Percentiles rank a stretch among this genome's conserved stretches.
These are phyloP conservation scores for Mongoloraphidia duomilia DNA, from an alignment of 2,888 invertebrate species.

Conservation along the genomic window DNA sequence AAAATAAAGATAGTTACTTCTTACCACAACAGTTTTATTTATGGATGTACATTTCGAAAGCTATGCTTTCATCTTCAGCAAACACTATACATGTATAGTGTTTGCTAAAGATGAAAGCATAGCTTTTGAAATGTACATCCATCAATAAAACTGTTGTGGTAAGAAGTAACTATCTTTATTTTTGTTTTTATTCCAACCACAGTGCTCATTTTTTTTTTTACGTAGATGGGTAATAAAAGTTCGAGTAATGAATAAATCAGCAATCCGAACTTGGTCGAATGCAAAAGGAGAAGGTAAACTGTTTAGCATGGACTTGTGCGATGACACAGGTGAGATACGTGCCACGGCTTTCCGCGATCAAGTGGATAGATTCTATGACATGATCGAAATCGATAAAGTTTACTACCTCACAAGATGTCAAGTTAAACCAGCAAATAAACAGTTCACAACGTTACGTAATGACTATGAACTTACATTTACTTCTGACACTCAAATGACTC, in stretches of 20 bases:
- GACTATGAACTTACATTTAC: constrained; percentile 93
- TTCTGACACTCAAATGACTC: constrained; percentile 47
- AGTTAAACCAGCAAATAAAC: constrained; percentile 89
- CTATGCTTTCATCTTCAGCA: too few relatives aligned
- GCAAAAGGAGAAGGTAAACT: constrained; percentile 85
- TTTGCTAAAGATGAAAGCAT: too few relatives aligned
- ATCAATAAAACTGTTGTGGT: too few relatives aligned
- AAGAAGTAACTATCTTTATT: too few relatives aligned
- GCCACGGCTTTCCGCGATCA: constrained; percentile 80
- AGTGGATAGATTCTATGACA: constrained; percentile 78
- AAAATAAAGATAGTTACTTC: too few relatives aligned
- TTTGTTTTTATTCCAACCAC: too few relatives aligned
- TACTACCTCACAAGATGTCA: constrained; percentile 75
- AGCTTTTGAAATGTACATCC: too few relatives aligned
- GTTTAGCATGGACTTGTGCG: constrained; percentile 84
- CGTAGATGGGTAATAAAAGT: constrained; percentile 82
- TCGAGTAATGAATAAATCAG: constrained; percentile 68
- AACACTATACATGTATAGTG: too few relatives aligned
- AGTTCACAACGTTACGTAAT: constrained; percentile 67
- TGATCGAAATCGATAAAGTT: constrained; percentile 76
- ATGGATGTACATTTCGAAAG: too few relatives aligned
- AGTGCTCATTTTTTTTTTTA: too few relatives aligned
- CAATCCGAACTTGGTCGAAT: constrained; percentile 80
- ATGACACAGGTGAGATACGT: constrained; percentile 87
- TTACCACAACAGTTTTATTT: too few relatives aligned